Percentiles rank a stretch among this genome's conserved stretches.
These are phyloP conservation scores for Ectropis crepuscularia DNA, from an alignment of 2,888 invertebrate genomes.

Conservation along the genomic window DNA sequence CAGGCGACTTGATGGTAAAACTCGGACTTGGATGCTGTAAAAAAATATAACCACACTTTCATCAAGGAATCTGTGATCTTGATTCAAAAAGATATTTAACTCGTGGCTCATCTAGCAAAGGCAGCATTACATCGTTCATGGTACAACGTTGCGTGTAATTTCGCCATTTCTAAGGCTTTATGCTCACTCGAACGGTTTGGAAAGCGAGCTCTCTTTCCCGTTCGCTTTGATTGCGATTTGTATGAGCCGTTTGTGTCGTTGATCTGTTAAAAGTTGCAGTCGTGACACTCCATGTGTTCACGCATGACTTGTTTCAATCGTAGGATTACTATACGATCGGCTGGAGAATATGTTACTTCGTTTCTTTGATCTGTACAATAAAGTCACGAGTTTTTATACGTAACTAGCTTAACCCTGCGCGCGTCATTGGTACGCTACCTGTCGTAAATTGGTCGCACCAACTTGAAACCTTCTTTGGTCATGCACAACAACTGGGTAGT, in stretches of 20 bases:
- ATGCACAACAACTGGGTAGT: no score
- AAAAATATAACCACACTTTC: no score
- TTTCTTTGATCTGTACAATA: neutral
- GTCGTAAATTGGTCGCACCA: no score
- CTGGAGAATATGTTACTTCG: neutral
- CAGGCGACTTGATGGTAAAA: no score
- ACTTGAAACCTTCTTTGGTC: no score
- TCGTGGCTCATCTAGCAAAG: neutral
- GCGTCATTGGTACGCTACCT: no score
- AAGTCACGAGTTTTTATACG: neutral
- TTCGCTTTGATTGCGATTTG: conserved; percentile 37
- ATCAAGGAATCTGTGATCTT: no score
- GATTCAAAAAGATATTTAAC: no score
- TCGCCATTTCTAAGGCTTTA: conserved; percentile 25
- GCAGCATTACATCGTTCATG: neutral
- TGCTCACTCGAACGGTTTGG: conserved; percentile 36
- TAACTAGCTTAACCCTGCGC: no score
- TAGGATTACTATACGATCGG: conserved; percentile 5
- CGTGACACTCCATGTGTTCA: conserved; percentile 12
- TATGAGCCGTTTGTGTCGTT: conserved; percentile 13
- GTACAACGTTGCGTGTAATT: conserved; percentile 22
- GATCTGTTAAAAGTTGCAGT: conserved; percentile 14
- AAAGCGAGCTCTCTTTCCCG: conserved; percentile 40
- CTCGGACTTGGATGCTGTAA: no score
- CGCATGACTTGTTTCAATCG: conserved; percentile 11